Evolutionary conservation across 1,140 invertebrate genomes (phyloP).

Genomic region (Vanessa atalanta): DNA sequence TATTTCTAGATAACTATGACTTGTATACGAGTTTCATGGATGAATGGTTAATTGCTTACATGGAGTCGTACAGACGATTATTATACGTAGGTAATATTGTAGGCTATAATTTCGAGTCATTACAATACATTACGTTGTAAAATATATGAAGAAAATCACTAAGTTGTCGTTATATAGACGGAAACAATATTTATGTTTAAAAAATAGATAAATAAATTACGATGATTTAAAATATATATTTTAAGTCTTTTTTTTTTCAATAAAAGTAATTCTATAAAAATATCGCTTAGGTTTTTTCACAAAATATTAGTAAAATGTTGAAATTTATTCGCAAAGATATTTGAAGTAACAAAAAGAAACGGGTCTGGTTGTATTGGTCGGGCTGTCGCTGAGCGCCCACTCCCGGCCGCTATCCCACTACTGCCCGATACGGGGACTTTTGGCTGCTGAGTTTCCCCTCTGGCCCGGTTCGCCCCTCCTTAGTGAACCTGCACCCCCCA

Average conservation of each 20-base stretch:
- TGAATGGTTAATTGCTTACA: slow-evolving; percentile 38
- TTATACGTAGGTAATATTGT: slow-evolving; percentile 27
- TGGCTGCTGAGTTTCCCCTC: no score
- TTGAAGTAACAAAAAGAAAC: slow-evolving; percentile 82
- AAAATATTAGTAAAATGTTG: no score
- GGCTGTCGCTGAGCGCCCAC: slow-evolving; percentile 91
- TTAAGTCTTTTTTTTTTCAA: no score
- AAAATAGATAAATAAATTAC: background rate
- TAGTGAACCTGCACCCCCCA: no score
- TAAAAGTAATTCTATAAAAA: no score
- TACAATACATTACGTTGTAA: slow-evolving; percentile 17
- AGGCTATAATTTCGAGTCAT: slow-evolving; percentile 28
- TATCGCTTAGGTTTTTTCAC: no score
- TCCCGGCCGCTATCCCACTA: slow-evolving; percentile 98
- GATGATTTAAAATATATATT: background rate
- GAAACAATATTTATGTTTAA: background rate
- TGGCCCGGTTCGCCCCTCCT: no score
- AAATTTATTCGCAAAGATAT: background rate
- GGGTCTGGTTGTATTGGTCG: slow-evolving; percentile 92
- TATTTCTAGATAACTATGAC: slow-evolving; percentile 21
- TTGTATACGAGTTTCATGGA: slow-evolving; percentile 33
- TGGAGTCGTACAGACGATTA: slow-evolving; percentile 23
- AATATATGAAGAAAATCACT: slow-evolving; percentile 18
- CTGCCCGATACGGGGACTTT: slow-evolving; percentile 29
- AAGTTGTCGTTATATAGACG: background rate